Evolutionary conservation across 2,113 vertebrate species (phyloP), one percentile per base, ranked within the genome.

Genomic region (Spermophilus dauricus): DNA sequence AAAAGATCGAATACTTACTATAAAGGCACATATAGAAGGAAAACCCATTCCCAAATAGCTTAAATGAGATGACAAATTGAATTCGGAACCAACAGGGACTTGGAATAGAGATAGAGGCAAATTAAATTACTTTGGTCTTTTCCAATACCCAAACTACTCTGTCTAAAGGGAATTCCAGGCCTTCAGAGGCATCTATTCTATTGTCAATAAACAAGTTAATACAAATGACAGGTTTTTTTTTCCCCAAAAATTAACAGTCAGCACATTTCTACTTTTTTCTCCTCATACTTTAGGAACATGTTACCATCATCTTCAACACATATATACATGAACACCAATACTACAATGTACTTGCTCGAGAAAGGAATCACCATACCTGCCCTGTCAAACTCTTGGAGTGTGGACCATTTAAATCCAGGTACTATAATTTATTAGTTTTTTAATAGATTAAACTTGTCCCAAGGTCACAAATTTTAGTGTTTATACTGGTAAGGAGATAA

Each of bases 81-180:
- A 87, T 94, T 84, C 32, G 80, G 51, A 37, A 87, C n/a, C 12
- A 81, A 56, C 0, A 82, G 16, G 39, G 70, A 92, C 30, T 75
- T 56, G 76, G 13, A 67, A 18, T 58, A 76, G 10, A 76, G 58
- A n/a, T 7, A 92, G 65, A 92, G 12, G 17, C 56, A 95, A 92
- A 95, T 95, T 77, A 93, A 86, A 89, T 82, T 48, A 93, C 56
- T 69, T 75, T 83, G n/a, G 1, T 83, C 32, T 72, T 94, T 94
- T 28, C 28, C 12, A 91, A 82, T n/a, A 94, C 37, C 89, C 45
- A 91, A 63, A 77, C 30, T 83, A n/a, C 37, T 32, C 70, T 77
- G 30, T 83, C 34, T 20, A 91, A 2, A 78, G 63, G 45, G 48
- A 94, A 78, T 78, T 30, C n/a, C 32, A 75, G 9, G 86, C 22